These are phyloP conservation scores for Pycnomerus fuliginosus DNA, from an alignment of 2,888 invertebrate species.

Conservation along the genomic window DNA sequence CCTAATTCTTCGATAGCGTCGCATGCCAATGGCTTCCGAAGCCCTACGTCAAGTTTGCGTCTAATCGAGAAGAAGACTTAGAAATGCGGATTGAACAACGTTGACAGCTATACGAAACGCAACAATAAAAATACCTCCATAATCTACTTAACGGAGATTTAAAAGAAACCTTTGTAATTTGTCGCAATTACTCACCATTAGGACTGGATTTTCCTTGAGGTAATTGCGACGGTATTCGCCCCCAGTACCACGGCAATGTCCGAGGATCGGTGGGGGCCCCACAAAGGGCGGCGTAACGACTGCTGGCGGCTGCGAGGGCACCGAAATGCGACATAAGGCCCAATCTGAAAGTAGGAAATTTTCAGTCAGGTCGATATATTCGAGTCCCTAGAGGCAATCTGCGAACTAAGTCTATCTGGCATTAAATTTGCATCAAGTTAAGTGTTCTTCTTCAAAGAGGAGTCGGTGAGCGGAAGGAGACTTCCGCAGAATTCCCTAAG, in stretches of 20 bases:
- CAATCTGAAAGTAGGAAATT: constrained; percentile 60
- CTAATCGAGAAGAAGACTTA: constrained; percentile 51
- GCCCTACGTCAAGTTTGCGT: constrained; percentile 48
- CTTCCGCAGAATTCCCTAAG: constrained; percentile 52
- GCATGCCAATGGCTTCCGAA: constrained; percentile 49
- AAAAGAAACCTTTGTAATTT: constrained; percentile 25
- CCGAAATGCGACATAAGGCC: constrained; percentile 83
- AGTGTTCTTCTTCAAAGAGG: constrained; percentile 50
- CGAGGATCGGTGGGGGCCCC: constrained; percentile 50
- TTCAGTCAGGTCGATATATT: background rate
- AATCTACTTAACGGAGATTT: constrained; percentile 39
- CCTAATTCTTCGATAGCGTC: background rate
- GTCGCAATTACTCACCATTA: constrained; percentile 60
- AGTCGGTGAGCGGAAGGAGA: constrained; percentile 44
- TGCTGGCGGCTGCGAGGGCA: constrained; percentile 65
- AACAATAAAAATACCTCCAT: constrained; percentile 45
- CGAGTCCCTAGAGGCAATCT: constrained; percentile 38
- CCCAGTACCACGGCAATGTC: constrained; percentile 67
- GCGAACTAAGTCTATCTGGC: constrained; percentile 45
- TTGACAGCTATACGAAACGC: constrained; percentile 42
- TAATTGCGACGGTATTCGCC: constrained; percentile 56
- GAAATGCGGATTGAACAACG: constrained; percentile 42
- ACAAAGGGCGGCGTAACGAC: constrained; percentile 67
- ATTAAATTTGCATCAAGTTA: constrained; percentile 56
- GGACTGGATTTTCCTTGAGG: constrained; percentile 60